Base-by-base conservation (phyloP, 2,888 invertebrate species). In the Ashinkailepas kermadecensis region DNA sequence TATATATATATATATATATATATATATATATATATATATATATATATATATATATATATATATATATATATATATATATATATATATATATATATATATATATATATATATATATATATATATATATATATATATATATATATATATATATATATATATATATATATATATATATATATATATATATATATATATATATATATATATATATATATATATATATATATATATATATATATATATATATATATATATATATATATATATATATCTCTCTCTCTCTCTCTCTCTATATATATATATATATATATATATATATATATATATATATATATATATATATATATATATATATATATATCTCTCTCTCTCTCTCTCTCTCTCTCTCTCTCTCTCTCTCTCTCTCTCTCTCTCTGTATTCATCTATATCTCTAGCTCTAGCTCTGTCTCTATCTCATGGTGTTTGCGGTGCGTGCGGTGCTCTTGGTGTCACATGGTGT, bases 181-280 rank as follows among this genome's bases (percentile, higher is more conserved):
- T 39, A 15, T n/a, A 57, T 65, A 7, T 57, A 12, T 56, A 25
- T n/a, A n/a, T n/a, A n/a, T n/a, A n/a, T n/a, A n/a, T n/a, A n/a
- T n/a, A n/a, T n/a, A n/a, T n/a, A n/a, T n/a, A n/a, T 56, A 58
- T 23, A 15, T 80, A n/a, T n/a, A n/a, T n/a, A n/a, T n/a, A n/a
- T n/a, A 15, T 58, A 64, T n/a, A 15, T 25, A 23, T 56, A 21
- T 39, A 18, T 59, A 57, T 58, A 21, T 67, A 54, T 8, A 58
- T 39, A 15, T n/a, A 57, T 65, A 7, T 57, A 12, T 56, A 25
- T n/a, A n/a, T n/a, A n/a, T n/a, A n/a, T n/a, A n/a, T n/a, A n/a
- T n/a, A n/a, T n/a, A n/a, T n/a, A n/a, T n/a, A n/a, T 56, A 64
- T 23, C 81, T 81, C 80, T 54, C 80, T 56, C 80, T 56, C 39